phyloP scores from a whole-genome alignment of 2,888 invertebrate genomes.

The Nebria salina region DNA sequence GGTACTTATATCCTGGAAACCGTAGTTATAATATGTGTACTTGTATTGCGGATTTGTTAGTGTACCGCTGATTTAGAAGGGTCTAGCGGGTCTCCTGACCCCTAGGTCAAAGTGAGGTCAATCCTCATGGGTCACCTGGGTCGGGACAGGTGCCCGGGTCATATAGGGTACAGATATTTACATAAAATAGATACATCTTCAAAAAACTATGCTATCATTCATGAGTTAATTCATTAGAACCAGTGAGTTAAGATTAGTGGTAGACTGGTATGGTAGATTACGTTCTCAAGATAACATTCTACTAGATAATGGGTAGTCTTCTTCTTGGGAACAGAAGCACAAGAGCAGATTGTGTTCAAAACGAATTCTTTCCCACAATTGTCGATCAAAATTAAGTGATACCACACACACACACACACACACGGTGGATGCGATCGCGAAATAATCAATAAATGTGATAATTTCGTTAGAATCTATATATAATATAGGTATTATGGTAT shows the following conservation, averaged over 20 bases:
- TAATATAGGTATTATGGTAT: background rate
- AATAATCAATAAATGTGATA: too few relatives aligned
- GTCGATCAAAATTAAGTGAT: background rate
- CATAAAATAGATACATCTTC: background rate
- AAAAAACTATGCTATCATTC: background rate
- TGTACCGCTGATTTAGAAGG: constrained; percentile 30
- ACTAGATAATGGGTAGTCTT: constrained; percentile 1
- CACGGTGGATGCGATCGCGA: too few relatives aligned
- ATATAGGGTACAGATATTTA: background rate
- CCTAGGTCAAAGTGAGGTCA: constrained; percentile 10
- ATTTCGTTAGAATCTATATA: too few relatives aligned
- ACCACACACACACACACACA: background rate
- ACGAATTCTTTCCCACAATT: background rate
- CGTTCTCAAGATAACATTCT: background rate
- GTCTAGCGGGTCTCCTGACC: constrained; percentile 21
- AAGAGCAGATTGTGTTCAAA: background rate
- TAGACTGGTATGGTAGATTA: background rate
- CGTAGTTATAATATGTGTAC: background rate
- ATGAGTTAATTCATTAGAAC: background rate
- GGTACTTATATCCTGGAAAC: constrained; percentile 4
- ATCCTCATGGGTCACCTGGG: constrained; percentile 7
- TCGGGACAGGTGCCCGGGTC: constrained; percentile 15
- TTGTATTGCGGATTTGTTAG: background rate
- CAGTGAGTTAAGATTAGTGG: background rate
- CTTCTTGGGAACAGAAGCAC: background rate